Conservation (phyloP, 2,888 invertebrate genomes). For the Polyommatus iphigenia region DNA sequence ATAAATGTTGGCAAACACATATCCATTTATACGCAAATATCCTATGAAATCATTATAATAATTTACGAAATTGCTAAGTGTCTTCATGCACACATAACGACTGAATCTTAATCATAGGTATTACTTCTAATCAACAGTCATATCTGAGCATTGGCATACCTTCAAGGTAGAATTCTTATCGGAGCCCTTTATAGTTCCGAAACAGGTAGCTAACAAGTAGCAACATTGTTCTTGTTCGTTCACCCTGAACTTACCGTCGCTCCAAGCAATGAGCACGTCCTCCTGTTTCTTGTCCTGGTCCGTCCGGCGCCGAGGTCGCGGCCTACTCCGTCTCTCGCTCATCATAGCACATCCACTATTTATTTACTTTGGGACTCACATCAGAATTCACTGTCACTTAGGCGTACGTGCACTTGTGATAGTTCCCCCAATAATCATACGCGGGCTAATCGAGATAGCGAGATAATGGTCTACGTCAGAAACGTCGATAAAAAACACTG, state of each 20-base stretch:
- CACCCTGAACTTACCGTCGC: conserved; percentile 62
- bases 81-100: background rate
- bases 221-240: background rate
- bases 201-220: background rate
- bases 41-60: background rate
- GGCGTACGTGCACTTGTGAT: conserved; percentile 67
- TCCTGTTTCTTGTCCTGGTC: conserved; percentile 65
- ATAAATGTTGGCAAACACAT: background rate
- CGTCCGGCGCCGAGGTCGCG: conserved; percentile 67
- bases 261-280: conserved; percentile 70
- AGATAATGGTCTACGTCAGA: conserved; percentile 68
- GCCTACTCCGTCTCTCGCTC: conserved; percentile 60
- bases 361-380: conserved; percentile 45
- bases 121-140: background rate
- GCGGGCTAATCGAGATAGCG: conserved; percentile 62
- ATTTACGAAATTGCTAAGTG: background rate
- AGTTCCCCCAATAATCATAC: conserved; percentile 57
- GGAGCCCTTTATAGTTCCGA: background rate
- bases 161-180: background rate
- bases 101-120: background rate
- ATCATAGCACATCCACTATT: conserved; percentile 48
- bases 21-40: background rate
- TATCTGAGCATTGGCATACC: background rate
- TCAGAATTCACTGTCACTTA: conserved; percentile 48
- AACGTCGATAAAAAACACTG: conserved; percentile 58